phyloP scores from a whole-genome alignment of 2,113 vertebrate genomes.

The Charadrius vociferus region DNA sequence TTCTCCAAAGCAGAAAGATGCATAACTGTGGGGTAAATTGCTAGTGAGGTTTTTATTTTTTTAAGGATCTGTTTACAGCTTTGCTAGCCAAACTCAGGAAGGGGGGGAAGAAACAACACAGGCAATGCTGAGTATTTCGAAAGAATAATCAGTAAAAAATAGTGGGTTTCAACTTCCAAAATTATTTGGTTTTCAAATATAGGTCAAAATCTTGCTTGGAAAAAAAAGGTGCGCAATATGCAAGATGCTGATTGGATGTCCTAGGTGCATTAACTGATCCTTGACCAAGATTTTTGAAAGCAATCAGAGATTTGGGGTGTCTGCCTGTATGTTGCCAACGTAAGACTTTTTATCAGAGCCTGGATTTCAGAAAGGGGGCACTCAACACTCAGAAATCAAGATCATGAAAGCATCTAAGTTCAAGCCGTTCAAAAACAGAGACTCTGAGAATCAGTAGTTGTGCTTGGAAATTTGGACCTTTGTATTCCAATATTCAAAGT shows the following conservation, averaged over 20 bases:
- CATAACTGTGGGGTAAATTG: constrained; percentile 52
- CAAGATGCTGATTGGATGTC: background rate
- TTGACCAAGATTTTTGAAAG: background rate
- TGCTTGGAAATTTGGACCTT: background rate
- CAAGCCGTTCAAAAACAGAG: background rate
- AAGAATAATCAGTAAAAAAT: background rate
- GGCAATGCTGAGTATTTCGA: constrained; percentile 19
- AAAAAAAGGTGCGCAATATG: background rate
- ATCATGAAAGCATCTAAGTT: background rate
- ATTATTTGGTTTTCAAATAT: background rate
- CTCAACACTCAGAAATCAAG: constrained; percentile 20
- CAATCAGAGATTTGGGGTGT: background rate
- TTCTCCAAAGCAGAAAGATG: constrained; percentile 57
- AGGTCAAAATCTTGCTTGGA: background rate
- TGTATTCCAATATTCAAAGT: background rate
- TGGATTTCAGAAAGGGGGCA: constrained; percentile 4
- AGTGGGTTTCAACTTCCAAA: background rate
- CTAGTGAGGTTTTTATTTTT: constrained; percentile 36
- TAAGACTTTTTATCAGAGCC: background rate
- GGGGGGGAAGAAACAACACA: background rate
- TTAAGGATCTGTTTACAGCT: constrained; percentile 53
- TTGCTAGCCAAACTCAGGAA: background rate
- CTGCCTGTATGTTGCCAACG: background rate
- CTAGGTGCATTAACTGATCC: background rate
- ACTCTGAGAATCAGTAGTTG: background rate